phyloP scores from a whole-genome alignment of 2,888 invertebrate genomes.

The Acrobasis repandana region DNA sequence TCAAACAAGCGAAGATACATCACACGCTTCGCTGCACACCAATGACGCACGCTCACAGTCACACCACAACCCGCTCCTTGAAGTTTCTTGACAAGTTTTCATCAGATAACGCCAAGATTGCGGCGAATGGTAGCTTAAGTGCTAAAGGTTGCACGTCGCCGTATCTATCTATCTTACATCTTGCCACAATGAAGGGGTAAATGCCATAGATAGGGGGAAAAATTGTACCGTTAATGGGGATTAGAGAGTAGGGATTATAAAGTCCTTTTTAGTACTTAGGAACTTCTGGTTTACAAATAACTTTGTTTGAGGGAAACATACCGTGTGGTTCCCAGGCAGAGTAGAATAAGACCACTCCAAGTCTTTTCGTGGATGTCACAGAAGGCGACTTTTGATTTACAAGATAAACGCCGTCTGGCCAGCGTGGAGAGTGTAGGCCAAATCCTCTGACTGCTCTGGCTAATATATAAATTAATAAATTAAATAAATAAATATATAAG shows the following conservation, averaged over 20 bases:
- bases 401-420: too few relatives aligned
- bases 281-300: too few relatives aligned
- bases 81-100: constrained; percentile 67
- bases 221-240: constrained; percentile 3
- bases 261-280: too few relatives aligned
- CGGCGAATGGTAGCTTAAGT: constrained; percentile 51
- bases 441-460: too few relatives aligned
- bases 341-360: too few relatives aligned
- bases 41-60: constrained; percentile 36
- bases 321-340: too few relatives aligned
- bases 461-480: too few relatives aligned
- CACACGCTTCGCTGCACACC: constrained; percentile 31
- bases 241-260: not conserved
- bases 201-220: constrained; percentile 6
- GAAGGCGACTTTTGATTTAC: too few relatives aligned
- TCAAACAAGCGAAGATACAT: constrained; percentile 8
- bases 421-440: too few relatives aligned
- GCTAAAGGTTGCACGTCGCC: constrained; percentile 53
- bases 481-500: too few relatives aligned
- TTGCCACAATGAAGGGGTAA: constrained; percentile 22
- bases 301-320: too few relatives aligned
- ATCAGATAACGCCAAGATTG: constrained; percentile 66
- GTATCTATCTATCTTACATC: constrained; percentile 41
- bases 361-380: too few relatives aligned
- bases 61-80: constrained; percentile 35